Evolutionary conservation across 2,888 invertebrate species (phyloP).

Genomic region (Machimus atricapillus): DNA sequence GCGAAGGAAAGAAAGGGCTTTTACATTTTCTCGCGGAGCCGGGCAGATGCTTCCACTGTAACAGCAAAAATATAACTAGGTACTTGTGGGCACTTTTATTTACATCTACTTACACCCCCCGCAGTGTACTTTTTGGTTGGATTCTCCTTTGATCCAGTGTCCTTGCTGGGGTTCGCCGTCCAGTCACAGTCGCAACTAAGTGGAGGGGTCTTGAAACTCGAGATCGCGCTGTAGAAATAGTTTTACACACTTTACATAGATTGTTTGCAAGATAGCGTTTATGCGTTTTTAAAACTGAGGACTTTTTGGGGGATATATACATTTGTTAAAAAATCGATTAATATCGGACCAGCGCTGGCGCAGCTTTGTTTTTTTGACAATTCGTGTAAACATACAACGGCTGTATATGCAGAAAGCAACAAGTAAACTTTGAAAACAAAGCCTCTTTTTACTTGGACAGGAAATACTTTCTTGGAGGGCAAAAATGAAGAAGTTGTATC

Average conservation of each 20-base stretch:
- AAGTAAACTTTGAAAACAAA: background rate
- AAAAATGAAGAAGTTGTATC: background rate
- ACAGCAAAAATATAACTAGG: background rate
- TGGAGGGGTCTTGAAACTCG: background rate
- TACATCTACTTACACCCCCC: background rate
- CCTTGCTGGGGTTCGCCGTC: background rate
- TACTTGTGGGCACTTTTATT: background rate
- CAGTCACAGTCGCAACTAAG: background rate
- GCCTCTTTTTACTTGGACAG: background rate
- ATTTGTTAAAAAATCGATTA: background rate
- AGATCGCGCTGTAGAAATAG: background rate
- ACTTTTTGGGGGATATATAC: background rate
- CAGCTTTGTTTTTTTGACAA: background rate
- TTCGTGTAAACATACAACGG: background rate
- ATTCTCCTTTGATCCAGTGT: background rate
- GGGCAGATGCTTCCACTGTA: slow-evolving; percentile 18
- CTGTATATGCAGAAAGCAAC: background rate
- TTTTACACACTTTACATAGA: background rate
- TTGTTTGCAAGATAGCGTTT: background rate
- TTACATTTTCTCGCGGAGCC: background rate
- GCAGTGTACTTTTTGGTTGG: background rate
- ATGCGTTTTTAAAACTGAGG: background rate
- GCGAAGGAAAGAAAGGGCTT: slow-evolving; percentile 21
- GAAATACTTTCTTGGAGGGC: background rate
- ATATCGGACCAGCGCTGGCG: background rate